These are phyloP conservation scores for Pollachius pollachius DNA, from an alignment of 2,113 vertebrate genomes.

Conservation along the genomic window DNA sequence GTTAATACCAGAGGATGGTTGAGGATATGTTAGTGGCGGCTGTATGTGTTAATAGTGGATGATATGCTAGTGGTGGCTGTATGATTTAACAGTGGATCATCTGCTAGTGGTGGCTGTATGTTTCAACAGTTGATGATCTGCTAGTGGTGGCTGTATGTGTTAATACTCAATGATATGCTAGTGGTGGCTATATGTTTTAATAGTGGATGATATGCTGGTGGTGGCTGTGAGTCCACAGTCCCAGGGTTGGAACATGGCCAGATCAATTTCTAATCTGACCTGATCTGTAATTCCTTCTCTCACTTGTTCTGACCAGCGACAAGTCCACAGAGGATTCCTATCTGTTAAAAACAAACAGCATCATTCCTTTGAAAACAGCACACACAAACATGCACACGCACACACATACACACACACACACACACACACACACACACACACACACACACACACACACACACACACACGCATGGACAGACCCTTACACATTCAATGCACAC, in stretches of 20 bases:
- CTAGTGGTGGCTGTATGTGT: no score
- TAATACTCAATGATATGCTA: no score
- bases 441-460: no score
- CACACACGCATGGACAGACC: no score
- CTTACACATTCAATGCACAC: neutral
- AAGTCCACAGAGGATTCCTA: slow-evolving; percentile 26
- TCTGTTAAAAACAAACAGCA: slow-evolving; percentile 12
- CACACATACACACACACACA: no score
- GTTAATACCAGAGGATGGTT: slow-evolving; percentile 18
- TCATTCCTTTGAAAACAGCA: neutral
- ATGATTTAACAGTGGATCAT: no score
- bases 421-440: neutral
- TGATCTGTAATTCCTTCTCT: slow-evolving; percentile 28
- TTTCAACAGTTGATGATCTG: no score
- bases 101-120: slow-evolving; percentile 1
- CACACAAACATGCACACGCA: neutral
- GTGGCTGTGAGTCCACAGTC: slow-evolving; percentile 49
- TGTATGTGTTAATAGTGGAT: no score
- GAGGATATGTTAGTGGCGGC: no score
- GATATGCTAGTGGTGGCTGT: slow-evolving; percentile 3
- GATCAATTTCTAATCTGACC: slow-evolving; percentile 28
- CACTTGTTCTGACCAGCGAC: slow-evolving; percentile 14
- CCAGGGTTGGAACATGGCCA: slow-evolving; percentile 43
- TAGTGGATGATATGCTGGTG: no score
- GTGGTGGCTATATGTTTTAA: slow-evolving; percentile 41